Conservation (phyloP, 2,888 invertebrate genomes). For the Scotopteryx bipunctaria region DNA sequence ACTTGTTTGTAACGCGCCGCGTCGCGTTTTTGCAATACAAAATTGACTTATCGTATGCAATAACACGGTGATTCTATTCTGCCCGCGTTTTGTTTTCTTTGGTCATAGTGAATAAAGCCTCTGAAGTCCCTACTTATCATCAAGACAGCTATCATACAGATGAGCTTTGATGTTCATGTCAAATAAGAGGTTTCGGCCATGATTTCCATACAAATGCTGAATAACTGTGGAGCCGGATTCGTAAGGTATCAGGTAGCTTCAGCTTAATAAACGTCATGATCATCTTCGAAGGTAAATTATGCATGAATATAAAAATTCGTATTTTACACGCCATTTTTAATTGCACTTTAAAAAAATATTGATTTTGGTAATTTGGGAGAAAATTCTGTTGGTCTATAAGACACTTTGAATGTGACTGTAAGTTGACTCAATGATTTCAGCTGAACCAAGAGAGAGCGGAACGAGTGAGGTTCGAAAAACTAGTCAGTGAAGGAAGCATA, state of each 20-base stretch:
- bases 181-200: constrained; percentile 8
- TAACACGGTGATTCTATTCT: no score
- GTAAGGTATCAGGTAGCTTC: constrained; percentile 14
- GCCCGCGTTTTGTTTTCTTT: no score
- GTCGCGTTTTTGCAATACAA: no score
- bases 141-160: neutral
- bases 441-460: constrained; percentile 91
- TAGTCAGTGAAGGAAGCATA: constrained; percentile 95
- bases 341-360: neutral
- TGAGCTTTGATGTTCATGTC: constrained; percentile 9
- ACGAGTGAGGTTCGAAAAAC: constrained; percentile 90
- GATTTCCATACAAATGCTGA: constrained; percentile 5
- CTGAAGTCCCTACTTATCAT: neutral
- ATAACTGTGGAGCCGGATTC: constrained; percentile 13
- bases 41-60: no score
- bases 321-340: neutral
- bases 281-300: constrained; percentile 1
- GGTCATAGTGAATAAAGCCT: no score
- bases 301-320: constrained; percentile 5
- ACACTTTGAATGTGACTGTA: no score
- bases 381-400: no score
- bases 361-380: no score
- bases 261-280: constrained; percentile 5
- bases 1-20: no score
- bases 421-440: constrained; percentile 51